Percentiles rank a stretch among this genome's conserved stretches.
phyloP scores from a whole-genome alignment of 2,888 invertebrate genomes.

The Eupithecia abbreviata region DNA sequence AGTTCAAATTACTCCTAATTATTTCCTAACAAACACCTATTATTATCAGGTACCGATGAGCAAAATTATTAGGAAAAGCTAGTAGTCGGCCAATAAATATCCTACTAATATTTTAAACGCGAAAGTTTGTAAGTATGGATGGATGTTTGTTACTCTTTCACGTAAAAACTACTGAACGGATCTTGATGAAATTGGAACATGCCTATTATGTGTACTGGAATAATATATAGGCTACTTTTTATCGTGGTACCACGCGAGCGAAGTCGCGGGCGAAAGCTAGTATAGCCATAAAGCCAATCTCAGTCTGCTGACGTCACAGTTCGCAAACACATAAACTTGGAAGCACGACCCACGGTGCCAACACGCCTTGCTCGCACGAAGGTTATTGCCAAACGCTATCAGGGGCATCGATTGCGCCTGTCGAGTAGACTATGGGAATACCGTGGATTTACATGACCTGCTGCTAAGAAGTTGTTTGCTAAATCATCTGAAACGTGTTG shows the following conservation, averaged over 20 bases:
- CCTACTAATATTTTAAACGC: too few species aligned
- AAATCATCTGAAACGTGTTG: background rate
- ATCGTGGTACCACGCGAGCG: too few species aligned
- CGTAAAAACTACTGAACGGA: too few species aligned
- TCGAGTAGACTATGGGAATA: background rate
- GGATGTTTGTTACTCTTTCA: too few species aligned
- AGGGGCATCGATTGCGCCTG: conserved; percentile 23
- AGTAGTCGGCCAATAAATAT: background rate
- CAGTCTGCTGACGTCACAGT: background rate
- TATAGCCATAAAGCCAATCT: conserved; percentile 1
- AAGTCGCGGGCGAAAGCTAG: too few species aligned
- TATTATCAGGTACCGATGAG: background rate
- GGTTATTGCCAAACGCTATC: conserved; percentile 27
- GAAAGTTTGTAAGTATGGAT: too few species aligned
- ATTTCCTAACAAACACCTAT: too few species aligned
- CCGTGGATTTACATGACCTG: background rate
- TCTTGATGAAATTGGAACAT: too few species aligned
- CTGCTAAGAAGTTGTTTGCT: background rate
- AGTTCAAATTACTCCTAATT: background rate
- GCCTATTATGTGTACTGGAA: too few species aligned
- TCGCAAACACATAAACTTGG: conserved; percentile 6
- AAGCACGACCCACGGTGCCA: conserved; percentile 1
- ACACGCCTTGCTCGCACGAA: conserved; percentile 11
- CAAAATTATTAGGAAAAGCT: background rate
- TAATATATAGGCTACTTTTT: too few species aligned